Base-by-base conservation (phyloP, 2,888 invertebrate genomes). In the Cylindroiulus punctatus region DNA sequence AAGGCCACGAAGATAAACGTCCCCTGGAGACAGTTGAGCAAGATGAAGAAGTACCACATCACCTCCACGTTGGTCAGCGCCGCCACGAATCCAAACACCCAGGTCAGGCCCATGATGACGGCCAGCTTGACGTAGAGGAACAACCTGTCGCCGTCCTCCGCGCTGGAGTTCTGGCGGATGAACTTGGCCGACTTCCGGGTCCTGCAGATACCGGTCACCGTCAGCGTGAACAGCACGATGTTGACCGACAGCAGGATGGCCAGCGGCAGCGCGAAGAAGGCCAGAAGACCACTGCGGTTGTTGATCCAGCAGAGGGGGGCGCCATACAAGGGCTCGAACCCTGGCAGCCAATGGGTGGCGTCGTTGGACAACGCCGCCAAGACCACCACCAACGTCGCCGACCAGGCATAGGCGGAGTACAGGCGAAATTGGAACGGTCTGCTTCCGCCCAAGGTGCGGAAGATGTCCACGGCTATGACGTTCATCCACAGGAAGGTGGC, bases 1-100 rank as follows among this genome's bases (percentile, higher is more conserved):
- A 92, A 92, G 0, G 91, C 91, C 5, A 91, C 88, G 88, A 92
- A 92, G 85, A 92, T 92, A 89, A 92, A 92, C 36, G 92, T 89
- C 2, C 92, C 92, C 89, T 92, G 92, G 1, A 92, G 90, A 3
- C 91, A 90, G 88, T 92, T 92, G 86, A 92, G 89, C 12, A 91
- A 87, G 2, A 92, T 91, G 89, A 92, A 92, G 1, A 91, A 89
- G 88, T 92, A 92, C 91, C 91, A 91, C 32, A 92, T 89, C 0
- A 89, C 89, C 19, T 89, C 87, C 5, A 90, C 89, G 7, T 90
- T 89, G 0, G 89, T 87, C 7, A 91, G 88, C 1, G 90, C 90
- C 0, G 92, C 91, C 4, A 91, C 84, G 88, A 92, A 91, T 0
- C 91, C 92, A 17, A 91, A 90, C 4, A 91, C 88, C 92, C 92